Evolutionary conservation across 2,113 vertebrate genomes (phyloP).

Genomic region (Leptosomus discolor): DNA sequence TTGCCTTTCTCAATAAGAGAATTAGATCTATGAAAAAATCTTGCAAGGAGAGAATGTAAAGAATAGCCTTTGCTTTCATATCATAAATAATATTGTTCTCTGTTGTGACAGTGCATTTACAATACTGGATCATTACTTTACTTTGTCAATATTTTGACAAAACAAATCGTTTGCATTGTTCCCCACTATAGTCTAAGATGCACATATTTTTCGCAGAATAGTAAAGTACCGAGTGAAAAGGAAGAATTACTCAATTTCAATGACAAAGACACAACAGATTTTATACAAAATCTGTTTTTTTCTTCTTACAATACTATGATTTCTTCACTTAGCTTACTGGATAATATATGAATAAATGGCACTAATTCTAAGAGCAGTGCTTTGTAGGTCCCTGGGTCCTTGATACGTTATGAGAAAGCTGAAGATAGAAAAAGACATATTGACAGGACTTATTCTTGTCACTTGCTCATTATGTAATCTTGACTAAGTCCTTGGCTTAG

Average conservation of each 20-base stretch:
- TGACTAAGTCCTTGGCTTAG: neutral
- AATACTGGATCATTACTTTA: neutral
- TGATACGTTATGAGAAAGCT: neutral
- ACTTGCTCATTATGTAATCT: neutral
- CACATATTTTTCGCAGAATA: neutral
- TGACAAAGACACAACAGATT: neutral
- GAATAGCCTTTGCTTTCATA: neutral
- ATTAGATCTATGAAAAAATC: neutral
- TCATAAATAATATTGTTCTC: neutral
- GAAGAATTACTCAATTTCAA: neutral
- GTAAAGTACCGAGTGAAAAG: neutral
- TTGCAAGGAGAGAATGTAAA: neutral
- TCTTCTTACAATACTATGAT: neutral
- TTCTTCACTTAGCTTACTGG: neutral
- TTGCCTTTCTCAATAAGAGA: constrained; percentile 6
- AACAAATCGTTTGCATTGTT: neutral
- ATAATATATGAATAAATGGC: neutral
- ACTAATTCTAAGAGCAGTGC: neutral
- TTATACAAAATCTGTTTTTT: neutral
- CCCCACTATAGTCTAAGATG: neutral
- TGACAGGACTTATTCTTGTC: neutral
- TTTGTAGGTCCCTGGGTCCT: neutral
- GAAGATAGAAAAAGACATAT: neutral
- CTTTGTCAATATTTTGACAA: neutral
- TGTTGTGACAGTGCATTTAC: neutral